Evolutionary conservation across 2,888 invertebrate genomes (phyloP), one percentile per base, ranked within the genome.

Genomic region (Heteromurus nitidus): DNA sequence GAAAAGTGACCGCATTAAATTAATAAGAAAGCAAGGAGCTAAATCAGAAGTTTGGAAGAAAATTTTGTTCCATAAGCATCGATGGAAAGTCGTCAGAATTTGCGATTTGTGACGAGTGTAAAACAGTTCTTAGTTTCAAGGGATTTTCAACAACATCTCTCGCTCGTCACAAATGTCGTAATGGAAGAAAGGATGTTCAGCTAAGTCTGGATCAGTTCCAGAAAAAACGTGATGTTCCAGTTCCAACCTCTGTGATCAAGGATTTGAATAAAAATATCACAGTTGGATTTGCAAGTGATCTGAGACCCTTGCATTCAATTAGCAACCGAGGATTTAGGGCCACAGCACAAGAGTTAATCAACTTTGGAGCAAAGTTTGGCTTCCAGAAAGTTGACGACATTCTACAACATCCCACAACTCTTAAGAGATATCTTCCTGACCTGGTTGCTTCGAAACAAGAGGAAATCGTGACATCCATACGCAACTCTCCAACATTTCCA

Each of bases 311-410:
- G 26, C 3, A 9, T 18, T 28, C 64, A 30, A 18, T 64, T 31
- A 18, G 18, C 11, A 9, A 31, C 28, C 28, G 7, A 64, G 30
- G 64, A 28, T 30, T 64, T 28, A 28, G 16, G 7, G 9, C n/a
- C 3, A 64, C 30, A 7, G 31, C 31, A 3, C 64, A 64, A 64
- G 18, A 16, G 11, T 64, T 64, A 64, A 64, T 64, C 13, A 31
- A 16, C 5, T 64, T 64, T 18, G 64, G 64, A 31, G 64, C 64
- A n/a, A 28, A 31, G 9, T 31, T 22, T 18, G 64, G 64, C 3
- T 31, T n/a, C n/a, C 30, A 30, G 11, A 18, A 64, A 3, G 31
- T 31, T 3, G 9, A 28, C 3, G 20, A 28, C 7, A 31, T 64
- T 11, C 9, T 64, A n/a, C 64, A 31, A 22, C 9, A 31, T 22